phyloP scores from a whole-genome alignment of 2,888 invertebrate species.

The Drosophila lacicola region DNA sequence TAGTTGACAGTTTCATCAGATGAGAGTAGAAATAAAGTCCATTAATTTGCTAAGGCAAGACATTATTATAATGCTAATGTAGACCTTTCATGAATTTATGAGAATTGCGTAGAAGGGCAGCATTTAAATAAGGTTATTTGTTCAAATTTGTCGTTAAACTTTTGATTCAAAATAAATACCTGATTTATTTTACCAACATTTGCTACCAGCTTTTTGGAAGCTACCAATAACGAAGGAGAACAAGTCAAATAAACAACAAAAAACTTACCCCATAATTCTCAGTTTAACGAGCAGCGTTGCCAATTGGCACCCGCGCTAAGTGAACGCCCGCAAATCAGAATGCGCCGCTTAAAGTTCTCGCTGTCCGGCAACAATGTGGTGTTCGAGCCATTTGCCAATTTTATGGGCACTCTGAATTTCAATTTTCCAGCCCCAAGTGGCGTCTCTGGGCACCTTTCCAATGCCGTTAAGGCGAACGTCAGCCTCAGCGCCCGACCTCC shows the following conservation, averaged over 20 bases:
- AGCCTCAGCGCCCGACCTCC: not conserved
- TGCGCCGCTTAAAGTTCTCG: slow-evolving; percentile 11
- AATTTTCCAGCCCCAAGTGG: slow-evolving; percentile 57
- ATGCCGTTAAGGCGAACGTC: slow-evolving; percentile 40
- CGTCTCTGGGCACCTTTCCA: slow-evolving; percentile 52
- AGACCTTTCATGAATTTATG: too few relatives aligned
- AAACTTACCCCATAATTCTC: slow-evolving; percentile 6
- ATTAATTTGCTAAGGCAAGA: too few relatives aligned
- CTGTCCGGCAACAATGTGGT: slow-evolving; percentile 66
- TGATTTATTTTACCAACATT: not conserved
- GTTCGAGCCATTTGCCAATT: slow-evolving; percentile 59
- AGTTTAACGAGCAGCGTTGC: slow-evolving; percentile 24
- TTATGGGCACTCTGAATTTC: slow-evolving; percentile 56
- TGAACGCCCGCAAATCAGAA: slow-evolving; percentile 36
- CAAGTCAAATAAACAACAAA: not conserved
- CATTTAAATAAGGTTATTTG: too few relatives aligned
- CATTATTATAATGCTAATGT: too few relatives aligned
- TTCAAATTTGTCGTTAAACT: too few relatives aligned
- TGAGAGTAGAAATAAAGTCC: too few relatives aligned
- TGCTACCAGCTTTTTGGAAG: not conserved
- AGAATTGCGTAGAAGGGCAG: too few relatives aligned
- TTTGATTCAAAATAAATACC: not conserved
- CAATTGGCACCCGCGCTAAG: slow-evolving; percentile 34
- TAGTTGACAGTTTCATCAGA: too few relatives aligned
- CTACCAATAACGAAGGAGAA: not conserved